Percentiles rank a stretch among this genome's conserved stretches.
Evolutionary conservation across 2,113 vertebrate genomes (phyloP).

Genomic region (Sander lucioperca): DNA sequence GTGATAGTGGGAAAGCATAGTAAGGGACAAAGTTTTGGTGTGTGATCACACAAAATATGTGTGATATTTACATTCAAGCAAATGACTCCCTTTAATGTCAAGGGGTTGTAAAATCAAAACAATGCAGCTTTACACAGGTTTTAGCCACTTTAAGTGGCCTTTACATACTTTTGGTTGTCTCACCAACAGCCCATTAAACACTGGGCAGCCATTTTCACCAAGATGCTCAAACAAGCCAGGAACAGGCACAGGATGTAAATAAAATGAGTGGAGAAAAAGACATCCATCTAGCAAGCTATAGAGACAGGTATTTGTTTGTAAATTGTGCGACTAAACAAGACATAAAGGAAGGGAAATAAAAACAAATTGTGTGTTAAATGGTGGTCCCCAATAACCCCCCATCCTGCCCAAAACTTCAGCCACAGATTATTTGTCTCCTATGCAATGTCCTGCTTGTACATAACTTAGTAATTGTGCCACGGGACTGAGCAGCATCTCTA

Average conservation of each 20-base stretch:
- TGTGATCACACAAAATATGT: neutral
- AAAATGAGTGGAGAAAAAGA: neutral
- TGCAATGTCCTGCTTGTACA: neutral
- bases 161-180: neutral
- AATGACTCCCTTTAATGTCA: neutral
- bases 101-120: neutral
- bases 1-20: no score
- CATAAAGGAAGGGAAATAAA: neutral
- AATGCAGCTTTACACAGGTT: no score
- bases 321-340: neutral
- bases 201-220: neutral
- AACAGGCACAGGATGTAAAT: neutral
- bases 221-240: neutral
- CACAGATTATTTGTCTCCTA: neutral
- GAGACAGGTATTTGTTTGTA: neutral
- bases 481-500: neutral
- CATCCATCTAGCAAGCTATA: neutral
- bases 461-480: neutral
- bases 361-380: neutral
- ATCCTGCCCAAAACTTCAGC: neutral
- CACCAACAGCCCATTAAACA: no score
- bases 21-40: no score
- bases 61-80: neutral
- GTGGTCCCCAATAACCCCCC: neutral
- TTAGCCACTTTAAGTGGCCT: no score